Conservation (phyloP, 92 coral and sea anemone species). For the Hydrozoanthus gracilis region DNA sequence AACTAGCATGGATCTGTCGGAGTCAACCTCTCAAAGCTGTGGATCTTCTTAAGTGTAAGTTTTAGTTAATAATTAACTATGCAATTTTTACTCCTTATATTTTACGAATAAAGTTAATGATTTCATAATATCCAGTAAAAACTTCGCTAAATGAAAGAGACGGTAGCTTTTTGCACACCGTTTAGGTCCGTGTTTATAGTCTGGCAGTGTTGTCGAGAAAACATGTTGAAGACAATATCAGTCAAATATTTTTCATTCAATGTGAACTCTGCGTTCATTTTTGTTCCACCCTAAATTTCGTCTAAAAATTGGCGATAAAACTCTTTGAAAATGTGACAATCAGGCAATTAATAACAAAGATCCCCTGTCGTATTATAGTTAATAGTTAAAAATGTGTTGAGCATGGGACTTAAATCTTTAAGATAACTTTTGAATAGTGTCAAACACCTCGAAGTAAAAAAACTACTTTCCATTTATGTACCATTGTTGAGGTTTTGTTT, state of each 20-base stretch:
- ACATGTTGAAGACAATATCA: not conserved
- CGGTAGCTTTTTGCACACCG: too few relatives aligned
- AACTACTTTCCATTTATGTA: not conserved
- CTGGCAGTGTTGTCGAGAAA: not conserved
- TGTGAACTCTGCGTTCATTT: not conserved
- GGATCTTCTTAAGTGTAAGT: not conserved
- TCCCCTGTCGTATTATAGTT: not conserved
- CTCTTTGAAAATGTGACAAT: not conserved
- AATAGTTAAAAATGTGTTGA: not conserved
- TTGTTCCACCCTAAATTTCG: not conserved
- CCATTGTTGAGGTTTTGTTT: not conserved
- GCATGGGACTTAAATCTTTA: not conserved
- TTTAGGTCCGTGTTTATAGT: too few relatives aligned
- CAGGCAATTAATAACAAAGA: not conserved
- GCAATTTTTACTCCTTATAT: not conserved
- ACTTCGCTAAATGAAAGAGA: not conserved
- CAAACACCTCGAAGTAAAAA: not conserved
- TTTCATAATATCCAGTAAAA: not conserved
- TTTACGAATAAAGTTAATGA: not conserved
- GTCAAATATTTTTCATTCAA: not conserved
- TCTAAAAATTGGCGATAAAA: not conserved
- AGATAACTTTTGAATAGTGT: not conserved
- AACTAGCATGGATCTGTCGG: not conserved
- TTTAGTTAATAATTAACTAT: conserved; percentile 4
- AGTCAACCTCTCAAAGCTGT: not conserved